Evolutionary conservation across 2,888 invertebrate genomes (phyloP).

Genomic region (Apamea sordens): DNA sequence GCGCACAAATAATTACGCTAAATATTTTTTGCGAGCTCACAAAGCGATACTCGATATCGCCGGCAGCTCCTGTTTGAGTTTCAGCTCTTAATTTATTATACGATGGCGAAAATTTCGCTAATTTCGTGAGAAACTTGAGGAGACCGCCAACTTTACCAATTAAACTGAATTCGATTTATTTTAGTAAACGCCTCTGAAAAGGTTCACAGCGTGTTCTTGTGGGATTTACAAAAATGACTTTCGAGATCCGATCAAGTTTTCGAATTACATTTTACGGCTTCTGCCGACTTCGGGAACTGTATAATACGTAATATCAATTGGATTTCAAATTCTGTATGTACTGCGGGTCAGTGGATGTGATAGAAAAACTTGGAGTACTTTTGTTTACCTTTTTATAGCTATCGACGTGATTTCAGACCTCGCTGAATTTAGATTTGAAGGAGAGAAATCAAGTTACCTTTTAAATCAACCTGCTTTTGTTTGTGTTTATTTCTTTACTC

Average conservation of each 20-base stretch:
- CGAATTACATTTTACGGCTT: slow-evolving; percentile 72
- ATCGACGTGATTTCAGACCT: slow-evolving; percentile 28
- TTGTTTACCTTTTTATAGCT: slow-evolving; percentile 23
- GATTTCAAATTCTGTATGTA: slow-evolving; percentile 52
- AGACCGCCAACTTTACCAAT: slow-evolving; percentile 82
- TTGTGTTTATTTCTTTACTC: background rate
- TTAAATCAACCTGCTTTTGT: background rate
- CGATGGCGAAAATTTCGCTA: slow-evolving; percentile 75
- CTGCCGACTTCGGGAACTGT: slow-evolving; percentile 56
- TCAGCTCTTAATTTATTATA: slow-evolving; percentile 79
- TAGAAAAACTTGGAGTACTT: slow-evolving; percentile 32
- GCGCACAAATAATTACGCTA: slow-evolving; percentile 64
- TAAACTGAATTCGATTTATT: slow-evolving; percentile 83
- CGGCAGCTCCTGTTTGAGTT: slow-evolving; percentile 68
- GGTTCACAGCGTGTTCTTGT: slow-evolving; percentile 69
- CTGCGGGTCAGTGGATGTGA: slow-evolving; percentile 35
- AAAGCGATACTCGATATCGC: slow-evolving; percentile 67
- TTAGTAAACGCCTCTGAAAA: slow-evolving; percentile 74
- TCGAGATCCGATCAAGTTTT: slow-evolving; percentile 72
- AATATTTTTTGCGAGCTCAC: slow-evolving; percentile 66
- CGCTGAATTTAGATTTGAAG: slow-evolving; percentile 16
- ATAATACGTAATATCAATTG: slow-evolving; percentile 62
- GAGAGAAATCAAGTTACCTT: background rate
- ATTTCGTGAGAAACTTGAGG: slow-evolving; percentile 76
- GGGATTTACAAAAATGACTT: slow-evolving; percentile 76